Evolutionary conservation across 2,797 vertebrate species (phyloP), one percentile per base, ranked within the genome.

Genomic region (Pipistrellus nathusii): DNA sequence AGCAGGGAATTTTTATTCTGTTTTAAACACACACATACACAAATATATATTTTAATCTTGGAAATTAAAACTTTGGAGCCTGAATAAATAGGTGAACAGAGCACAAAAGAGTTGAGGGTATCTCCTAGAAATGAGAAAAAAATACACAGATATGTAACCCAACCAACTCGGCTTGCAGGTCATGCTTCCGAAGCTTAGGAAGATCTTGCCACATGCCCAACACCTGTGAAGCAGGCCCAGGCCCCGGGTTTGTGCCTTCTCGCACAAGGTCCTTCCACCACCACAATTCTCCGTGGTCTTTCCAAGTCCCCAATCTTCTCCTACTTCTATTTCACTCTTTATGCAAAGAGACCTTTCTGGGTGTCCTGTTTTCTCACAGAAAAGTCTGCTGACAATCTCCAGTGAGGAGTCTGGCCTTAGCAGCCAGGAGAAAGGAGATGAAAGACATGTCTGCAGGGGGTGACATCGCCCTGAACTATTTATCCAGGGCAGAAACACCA

Each of bases 21-120:
- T 85, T 88, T 96, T 59, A 77, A 88, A 93, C 9, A 77, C 3
- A 91, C 44, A 69, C 8, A 32, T 15, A 48, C 10, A 78, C 30
- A 78, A 30, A 81, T 32, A 71, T 4, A 69, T 4, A 69, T 55
- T 68, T 93, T 51, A 94, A 64, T 41, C 27, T 32, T 66, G 38
- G 13, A 73, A 93, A 73, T 76, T 25, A 90, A 62, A 94, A 23
- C 2, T 55, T 25, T 48, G 46, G 27, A 71, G 17, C 46, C 18
- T 81, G 23, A 90, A 38, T 53, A 90, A 90, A 57, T 2, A 91
- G 25, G 21, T 30, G 68, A 81, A 80, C 30, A 41, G 18, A 25
- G 15, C 6, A 0, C 25, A 78, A 69, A 68, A 83, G 91, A 94
- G 30, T 44, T 41, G 7, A 68, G 44, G 6, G 10, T 76, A 92